Evolutionary conservation across 2,113 vertebrate species (phyloP), one percentile per base, ranked within the genome.

Genomic region (Sciurus niger): DNA sequence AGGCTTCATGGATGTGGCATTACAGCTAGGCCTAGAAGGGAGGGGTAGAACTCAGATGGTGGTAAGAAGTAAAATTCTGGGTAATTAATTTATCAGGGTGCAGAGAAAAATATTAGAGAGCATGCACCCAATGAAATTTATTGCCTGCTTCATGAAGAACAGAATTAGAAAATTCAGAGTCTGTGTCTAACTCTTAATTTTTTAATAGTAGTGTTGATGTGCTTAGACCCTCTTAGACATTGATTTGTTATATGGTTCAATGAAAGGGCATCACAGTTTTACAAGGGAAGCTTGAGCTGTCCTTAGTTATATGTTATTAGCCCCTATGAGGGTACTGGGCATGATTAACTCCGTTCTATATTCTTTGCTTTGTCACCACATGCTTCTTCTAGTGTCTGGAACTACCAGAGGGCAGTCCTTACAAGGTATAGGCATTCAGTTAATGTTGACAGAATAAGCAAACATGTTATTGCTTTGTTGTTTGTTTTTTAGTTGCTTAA

Each of bases 191-290:
- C 24, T 32, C 48, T 93, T 93, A 20, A 6, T 7, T 78, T 73
- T 97, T 84, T 48, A 84, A 74, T 79, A 74, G 46, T 67, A 72
- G 8, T 65, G 22, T 90, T 83, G 60, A 90, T 89, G 34, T 88
- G 53, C 37, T 74, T 95, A 53, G 53, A 18, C 30, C 65, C 68
- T 76, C 77, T 84, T 87, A 43, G 63, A 40, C 88, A 88, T 8
- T 90, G 55, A 79, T 77, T 84, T 84, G 53, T 40, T 88, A 2
- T 60, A 34, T 17, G 84, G 37, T 72, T 18, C 17, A 93, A 67
- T 34, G 63, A 87, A 97, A 84, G 58, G 46, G 9, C 28, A 43
- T 86, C 28, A 37, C 46, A 40, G 4, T 78, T 92, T 95, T 72
- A 72, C 1, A 58, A 92, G 51, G 53, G 82, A 93, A 40, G 60